These are phyloP conservation scores for Benitochromis conjunctus DNA, from an alignment of 2,113 vertebrate species.

Conservation along the genomic window DNA sequence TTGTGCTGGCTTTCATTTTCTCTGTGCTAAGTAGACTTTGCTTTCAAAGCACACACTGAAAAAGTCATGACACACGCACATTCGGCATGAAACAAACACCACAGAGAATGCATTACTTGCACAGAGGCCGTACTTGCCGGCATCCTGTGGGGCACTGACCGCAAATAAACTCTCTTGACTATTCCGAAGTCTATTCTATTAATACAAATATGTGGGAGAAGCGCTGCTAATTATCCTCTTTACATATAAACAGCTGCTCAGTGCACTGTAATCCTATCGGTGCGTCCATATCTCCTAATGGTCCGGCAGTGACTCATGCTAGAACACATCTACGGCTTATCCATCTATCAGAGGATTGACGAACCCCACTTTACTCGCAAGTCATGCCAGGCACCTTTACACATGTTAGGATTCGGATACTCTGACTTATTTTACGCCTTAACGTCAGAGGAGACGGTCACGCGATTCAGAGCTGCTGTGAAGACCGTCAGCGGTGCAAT, in stretches of 20 bases:
- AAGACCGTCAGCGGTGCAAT: not conserved
- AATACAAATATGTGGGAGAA: constrained; percentile 57
- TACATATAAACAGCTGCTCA: constrained; percentile 33
- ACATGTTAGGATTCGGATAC: not conserved
- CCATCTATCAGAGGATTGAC: not conserved
- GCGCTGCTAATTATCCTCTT: constrained; percentile 46
- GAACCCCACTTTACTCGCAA: not conserved
- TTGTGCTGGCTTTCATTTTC: constrained; percentile 32
- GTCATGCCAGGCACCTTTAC: not conserved
- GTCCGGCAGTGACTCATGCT: constrained; percentile 41
- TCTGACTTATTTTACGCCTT: not conserved
- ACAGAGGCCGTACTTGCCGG: not conserved
- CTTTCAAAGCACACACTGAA: constrained; percentile 16
- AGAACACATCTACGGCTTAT: constrained; percentile 8
- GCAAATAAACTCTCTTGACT: constrained; percentile 17
- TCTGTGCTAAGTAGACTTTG: constrained; percentile 2
- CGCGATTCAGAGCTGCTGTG: not conserved
- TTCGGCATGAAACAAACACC: constrained; percentile 23
- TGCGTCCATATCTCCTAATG: constrained; percentile 21
- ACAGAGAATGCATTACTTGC: not conserved
- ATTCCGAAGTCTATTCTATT: constrained; percentile 33
- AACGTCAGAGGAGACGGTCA: not conserved
- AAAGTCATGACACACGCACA: constrained; percentile 50
- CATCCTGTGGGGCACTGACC: constrained; percentile 4
- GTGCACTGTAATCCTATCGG: constrained; percentile 9